Conservation (phyloP, 2,888 invertebrate species). For the Adineta ricciae region DNA sequence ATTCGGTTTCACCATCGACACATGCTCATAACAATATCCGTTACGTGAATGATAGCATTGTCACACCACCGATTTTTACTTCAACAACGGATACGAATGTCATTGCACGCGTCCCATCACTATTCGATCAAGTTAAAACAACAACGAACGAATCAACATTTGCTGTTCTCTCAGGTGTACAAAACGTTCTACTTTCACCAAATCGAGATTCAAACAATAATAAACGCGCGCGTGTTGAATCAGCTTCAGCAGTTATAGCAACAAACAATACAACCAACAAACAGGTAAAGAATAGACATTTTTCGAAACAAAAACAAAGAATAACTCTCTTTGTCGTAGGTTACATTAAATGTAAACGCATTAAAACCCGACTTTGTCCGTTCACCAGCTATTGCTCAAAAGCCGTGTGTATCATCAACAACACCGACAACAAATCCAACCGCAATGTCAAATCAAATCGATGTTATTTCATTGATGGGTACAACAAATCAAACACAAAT, state of each 20-base stretch:
- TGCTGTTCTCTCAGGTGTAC: background rate
- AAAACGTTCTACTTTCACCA: slow-evolving; percentile 10
- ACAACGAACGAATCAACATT: slow-evolving; percentile 11
- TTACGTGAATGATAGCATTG: background rate
- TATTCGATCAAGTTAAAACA: background rate
- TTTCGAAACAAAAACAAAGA: no score
- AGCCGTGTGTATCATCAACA: background rate
- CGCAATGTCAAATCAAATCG: background rate
- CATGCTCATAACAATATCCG: background rate
- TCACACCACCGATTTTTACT: background rate
- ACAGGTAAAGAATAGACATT: background rate
- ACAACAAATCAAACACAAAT: background rate
- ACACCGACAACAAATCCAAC: background rate
- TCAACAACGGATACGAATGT: background rate
- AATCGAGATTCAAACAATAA: background rate
- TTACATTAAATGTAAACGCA: background rate
- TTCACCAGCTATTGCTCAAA: background rate
- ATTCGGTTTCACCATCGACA: background rate
- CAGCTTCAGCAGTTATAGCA: background rate
- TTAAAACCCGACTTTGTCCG: slow-evolving; percentile 1
- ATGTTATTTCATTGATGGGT: slow-evolving; percentile 11
- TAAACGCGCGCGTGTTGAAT: background rate
- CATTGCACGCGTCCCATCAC: background rate
- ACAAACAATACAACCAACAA: background rate
- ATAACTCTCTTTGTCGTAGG: background rate